phyloP scores from a whole-genome alignment of 2,888 invertebrate genomes.

The Drosophila paranaensis region DNA sequence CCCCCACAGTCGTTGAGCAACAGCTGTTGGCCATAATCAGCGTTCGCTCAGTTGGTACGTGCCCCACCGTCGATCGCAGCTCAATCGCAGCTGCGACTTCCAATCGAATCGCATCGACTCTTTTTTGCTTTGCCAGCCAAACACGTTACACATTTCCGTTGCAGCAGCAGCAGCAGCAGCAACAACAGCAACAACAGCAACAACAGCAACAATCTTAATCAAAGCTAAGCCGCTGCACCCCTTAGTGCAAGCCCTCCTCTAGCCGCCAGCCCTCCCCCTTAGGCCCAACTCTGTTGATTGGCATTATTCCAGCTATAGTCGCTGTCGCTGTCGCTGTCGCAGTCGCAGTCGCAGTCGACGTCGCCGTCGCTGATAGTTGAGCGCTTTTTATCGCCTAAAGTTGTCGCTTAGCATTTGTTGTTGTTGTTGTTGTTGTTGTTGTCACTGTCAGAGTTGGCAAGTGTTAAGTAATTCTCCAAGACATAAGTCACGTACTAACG shows the following conservation, averaged over 20 bases:
- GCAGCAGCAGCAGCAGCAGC: background rate
- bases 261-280: background rate
- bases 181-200: conserved; percentile 19
- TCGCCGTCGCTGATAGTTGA: conserved; percentile 30
- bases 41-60: conserved; percentile 30
- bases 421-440: conserved; percentile 17
- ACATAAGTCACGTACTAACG: conserved; percentile 71
- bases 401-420: conserved; percentile 35
- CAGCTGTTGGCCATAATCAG: conserved; percentile 24
- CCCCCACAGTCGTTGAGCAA: background rate
- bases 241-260: conserved; percentile 1
- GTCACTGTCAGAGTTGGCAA: conserved; percentile 36
- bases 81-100: conserved; percentile 38
- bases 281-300: conserved; percentile 24
- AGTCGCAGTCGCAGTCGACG: background rate
- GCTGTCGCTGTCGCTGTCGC: conserved; percentile 16
- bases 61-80: conserved; percentile 28
- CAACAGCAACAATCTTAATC: conserved; percentile 43
- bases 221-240: conserved; percentile 42
- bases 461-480: conserved; percentile 66
- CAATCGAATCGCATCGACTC: conserved; percentile 19
- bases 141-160: too few relatives aligned
- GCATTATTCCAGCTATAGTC: conserved; percentile 49
- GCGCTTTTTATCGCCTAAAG: conserved; percentile 44
- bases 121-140: too few relatives aligned